Conservation (phyloP, 1,140 invertebrate genomes). For the Trypoxylus dichotomus region DNA sequence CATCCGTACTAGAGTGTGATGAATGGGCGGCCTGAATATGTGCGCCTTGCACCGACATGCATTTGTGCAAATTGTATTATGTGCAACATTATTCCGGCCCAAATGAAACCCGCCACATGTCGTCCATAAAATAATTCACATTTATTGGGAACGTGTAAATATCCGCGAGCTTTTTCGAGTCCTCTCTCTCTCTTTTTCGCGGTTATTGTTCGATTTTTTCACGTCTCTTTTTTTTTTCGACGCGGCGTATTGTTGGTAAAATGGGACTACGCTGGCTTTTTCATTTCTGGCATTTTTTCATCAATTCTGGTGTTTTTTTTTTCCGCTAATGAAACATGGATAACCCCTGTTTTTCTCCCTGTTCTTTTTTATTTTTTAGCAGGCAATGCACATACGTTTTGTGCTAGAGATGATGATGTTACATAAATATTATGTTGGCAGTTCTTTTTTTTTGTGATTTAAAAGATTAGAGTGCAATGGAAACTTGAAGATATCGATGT, state of each 20-base stretch:
- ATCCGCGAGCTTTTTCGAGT: neutral
- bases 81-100: neutral
- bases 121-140: slow-evolving; percentile 23
- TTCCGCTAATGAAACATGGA: no score
- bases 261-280: neutral
- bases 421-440: no score
- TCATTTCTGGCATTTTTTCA: neutral
- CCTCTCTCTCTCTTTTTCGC: neutral
- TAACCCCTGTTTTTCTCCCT: no score
- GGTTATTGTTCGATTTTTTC: neutral
- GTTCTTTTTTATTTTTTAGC: no score
- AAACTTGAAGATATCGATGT: no score
- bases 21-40: neutral
- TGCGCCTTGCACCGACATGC: neutral
- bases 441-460: no score
- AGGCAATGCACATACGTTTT: no score
- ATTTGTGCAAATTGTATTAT: slow-evolving; percentile 27
- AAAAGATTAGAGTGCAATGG: no score
- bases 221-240: no score
- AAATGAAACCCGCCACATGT: slow-evolving; percentile 4
- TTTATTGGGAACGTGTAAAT: slow-evolving; percentile 21
- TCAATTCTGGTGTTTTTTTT: no score
- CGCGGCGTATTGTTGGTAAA: no score
- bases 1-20: slow-evolving; percentile 23
- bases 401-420: no score